Evolutionary conservation across 2,113 vertebrate species (phyloP).

Genomic region (Ptilonorhynchus violaceus): DNA sequence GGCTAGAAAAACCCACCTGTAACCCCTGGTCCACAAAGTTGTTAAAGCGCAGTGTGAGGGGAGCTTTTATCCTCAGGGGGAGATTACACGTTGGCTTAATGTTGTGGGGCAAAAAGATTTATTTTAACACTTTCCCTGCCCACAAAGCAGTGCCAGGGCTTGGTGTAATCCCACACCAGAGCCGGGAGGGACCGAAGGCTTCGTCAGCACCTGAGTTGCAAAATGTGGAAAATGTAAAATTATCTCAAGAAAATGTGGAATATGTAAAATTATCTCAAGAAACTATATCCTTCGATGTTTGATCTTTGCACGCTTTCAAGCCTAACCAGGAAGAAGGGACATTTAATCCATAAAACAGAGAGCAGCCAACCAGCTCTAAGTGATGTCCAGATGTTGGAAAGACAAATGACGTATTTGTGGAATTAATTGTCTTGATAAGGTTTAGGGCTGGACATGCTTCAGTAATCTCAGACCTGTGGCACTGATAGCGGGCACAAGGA

Average conservation of each 20-base stretch:
- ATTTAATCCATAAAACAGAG: neutral
- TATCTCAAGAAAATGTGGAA: neutral
- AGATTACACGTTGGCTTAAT: neutral
- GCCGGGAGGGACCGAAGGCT: neutral
- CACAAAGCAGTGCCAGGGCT: neutral
- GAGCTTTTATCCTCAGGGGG: neutral
- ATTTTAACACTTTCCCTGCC: neutral
- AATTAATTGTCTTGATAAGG: neutral
- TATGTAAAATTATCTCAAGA: neutral
- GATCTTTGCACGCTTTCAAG: neutral
- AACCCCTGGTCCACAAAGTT: neutral
- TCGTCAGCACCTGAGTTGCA: neutral
- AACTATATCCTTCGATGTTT: neutral
- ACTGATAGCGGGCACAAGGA: neutral
- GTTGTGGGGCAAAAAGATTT: accelerated
- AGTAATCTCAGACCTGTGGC: neutral
- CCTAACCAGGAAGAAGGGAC: neutral
- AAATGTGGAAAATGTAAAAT: neutral
- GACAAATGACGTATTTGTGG: neutral
- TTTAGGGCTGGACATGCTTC: neutral
- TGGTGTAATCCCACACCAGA: no score
- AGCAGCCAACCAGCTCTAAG: neutral
- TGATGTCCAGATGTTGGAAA: neutral
- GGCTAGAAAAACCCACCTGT: no score
- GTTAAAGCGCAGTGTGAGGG: neutral